These are phyloP conservation scores for Falco berigora DNA, from an alignment of 2,797 vertebrate genomes.

Conservation along the genomic window DNA sequence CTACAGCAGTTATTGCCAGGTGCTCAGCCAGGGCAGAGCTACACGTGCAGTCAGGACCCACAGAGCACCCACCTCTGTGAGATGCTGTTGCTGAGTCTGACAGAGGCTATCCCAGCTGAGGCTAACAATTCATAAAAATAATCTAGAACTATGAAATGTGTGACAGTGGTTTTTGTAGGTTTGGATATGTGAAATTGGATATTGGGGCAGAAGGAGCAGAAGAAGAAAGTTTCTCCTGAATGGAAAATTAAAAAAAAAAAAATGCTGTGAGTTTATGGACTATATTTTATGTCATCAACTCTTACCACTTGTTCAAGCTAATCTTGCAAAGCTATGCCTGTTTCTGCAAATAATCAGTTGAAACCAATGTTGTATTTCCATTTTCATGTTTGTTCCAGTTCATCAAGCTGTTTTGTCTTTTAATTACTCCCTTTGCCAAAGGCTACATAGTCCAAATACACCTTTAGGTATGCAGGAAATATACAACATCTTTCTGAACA, in stretches of 20 bases:
- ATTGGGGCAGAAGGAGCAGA: neutral
- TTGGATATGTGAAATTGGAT: neutral
- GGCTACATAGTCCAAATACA: slow-evolving; percentile 22
- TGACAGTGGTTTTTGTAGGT: neutral
- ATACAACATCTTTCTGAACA: neutral
- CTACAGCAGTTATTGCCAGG: too few relatives aligned
- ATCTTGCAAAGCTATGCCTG: neutral
- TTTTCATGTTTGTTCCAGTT: neutral
- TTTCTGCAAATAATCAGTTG: neutral
- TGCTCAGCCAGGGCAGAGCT: neutral
- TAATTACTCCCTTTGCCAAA: neutral
- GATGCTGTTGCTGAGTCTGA: neutral
- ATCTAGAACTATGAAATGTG: neutral
- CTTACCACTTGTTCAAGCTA: neutral
- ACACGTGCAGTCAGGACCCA: neutral
- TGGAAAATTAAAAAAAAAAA: neutral
- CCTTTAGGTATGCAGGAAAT: neutral
- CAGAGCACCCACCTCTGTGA: neutral
- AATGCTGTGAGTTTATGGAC: neutral
- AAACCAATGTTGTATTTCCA: neutral
- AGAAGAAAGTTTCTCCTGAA: neutral
- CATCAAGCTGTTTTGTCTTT: neutral
- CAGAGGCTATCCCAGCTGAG: neutral
- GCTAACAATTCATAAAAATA: neutral
- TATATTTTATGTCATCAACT: neutral